Evolutionary conservation across 2,888 invertebrate species (phyloP).

Genomic region (Caenorhabditis sp.): DNA sequence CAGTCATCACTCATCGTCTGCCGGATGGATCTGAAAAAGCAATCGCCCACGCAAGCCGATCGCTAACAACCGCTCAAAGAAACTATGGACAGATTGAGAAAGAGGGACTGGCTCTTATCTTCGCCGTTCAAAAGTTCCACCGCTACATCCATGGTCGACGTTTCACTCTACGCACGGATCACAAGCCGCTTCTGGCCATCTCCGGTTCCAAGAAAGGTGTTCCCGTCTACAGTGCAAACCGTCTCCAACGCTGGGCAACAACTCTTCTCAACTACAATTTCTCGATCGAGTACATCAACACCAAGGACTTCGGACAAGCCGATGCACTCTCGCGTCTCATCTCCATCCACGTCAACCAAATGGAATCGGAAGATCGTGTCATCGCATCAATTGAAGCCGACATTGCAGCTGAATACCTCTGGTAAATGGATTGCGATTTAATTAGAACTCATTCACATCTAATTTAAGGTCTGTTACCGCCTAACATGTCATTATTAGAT

Average conservation of each 20-base stretch:
- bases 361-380: constrained; percentile 26
- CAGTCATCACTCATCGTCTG: constrained; percentile 71
- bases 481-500: too few relatives aligned
- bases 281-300: constrained; percentile 73
- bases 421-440: too few relatives aligned
- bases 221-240: constrained; percentile 29
- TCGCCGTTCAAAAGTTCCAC: constrained; percentile 79
- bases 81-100: constrained; percentile 80
- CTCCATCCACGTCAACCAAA: background rate
- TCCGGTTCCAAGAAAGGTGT: constrained; percentile 56
- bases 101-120: constrained; percentile 79
- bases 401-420: too few relatives aligned
- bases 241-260: constrained; percentile 80
- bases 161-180: constrained; percentile 80
- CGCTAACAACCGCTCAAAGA: constrained; percentile 74
- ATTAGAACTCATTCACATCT: too few relatives aligned
- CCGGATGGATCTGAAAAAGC: constrained; percentile 61
- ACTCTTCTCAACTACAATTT: constrained; percentile 58
- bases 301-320: constrained; percentile 74
- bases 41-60: constrained; percentile 66
- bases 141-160: constrained; percentile 79
- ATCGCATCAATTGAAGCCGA: constrained; percentile 20
- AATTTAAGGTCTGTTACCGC: too few relatives aligned
- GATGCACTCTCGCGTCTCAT: constrained; percentile 76
- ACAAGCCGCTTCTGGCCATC: constrained; percentile 80